Evolutionary conservation across 1,140 invertebrate genomes (phyloP), one percentile per base, ranked within the genome.

Genomic region (Scaptomyza pallida): DNA sequence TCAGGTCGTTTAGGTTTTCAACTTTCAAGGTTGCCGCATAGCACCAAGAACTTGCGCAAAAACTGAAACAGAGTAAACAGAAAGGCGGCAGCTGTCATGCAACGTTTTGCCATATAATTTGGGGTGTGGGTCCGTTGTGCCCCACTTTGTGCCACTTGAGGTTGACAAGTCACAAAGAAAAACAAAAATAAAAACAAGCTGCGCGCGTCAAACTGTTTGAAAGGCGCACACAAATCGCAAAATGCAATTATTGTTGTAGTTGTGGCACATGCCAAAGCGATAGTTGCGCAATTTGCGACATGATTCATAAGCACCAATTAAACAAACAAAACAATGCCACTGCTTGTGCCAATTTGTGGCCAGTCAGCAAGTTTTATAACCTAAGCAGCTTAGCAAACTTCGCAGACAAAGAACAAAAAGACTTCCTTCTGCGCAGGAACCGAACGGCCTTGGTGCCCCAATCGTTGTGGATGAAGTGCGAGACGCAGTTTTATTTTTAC

Each of bases 251-350:
- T 48, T 55, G 44, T 60, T 43, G 23, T 30, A 54, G 23, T 57
- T 67, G 64, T 69, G 79, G 79, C 79, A 85, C 80, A 79, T 64
- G 79, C 79, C 79, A 68, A 30, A 83, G 16, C 19, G 2, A 16
- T 30, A 30, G 69, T 83, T 83, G 79, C 80, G 79, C 79, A 79
- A 83, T 85, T 83, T 52, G 26, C 37, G 45, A 57, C 55, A 68
- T 83, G 79, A 83, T 64, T 83, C 79, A 83, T 69, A 51, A 55
- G n/a, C 50, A 65, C 71, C 80, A 83, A 83, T 83, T 85, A 85
- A 72, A 43, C 44, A 43, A 56, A 70, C 57, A 55, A 70, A 69
- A 69, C 57, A 47, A 48, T 33, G 52, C 33, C 26, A 67, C 40
- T 33, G 52, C 23, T 41, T 26, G 44, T 21, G 48, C 50, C 51